Base-by-base conservation (phyloP, 1,140 invertebrate genomes). In the Orchestia grillus region DNA sequence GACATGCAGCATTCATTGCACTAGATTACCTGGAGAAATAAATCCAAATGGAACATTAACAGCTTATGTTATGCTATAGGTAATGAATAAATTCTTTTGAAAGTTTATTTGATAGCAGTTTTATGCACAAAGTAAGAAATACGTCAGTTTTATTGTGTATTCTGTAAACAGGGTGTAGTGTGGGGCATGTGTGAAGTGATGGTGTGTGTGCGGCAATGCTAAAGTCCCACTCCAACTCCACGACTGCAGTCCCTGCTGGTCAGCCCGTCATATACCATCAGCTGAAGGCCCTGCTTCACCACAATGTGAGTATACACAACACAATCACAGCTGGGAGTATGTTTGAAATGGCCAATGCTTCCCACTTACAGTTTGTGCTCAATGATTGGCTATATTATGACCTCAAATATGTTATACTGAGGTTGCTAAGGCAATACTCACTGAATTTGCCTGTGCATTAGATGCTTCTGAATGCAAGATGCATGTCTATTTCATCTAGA, bases 171-270 rank as follows among this genome's bases (percentile, higher is more conserved):
- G 90, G 90, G 90, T 92, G 90, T 92, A 43, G 11, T 8, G 90
- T 92, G 90, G 90, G 90, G 90, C 90, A 92, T 43, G 90, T 42
- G 11, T 44, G n/a, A 41, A 92, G 41, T 92, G 90, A 92, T 92
- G 90, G 90, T 92, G 90, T 92, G 90, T 92, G 90, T 43, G 90
- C 90, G n/a, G 90, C 11, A 19, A 92, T 92, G 90, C 36, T 92
- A 92, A 92, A 92, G 44, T 44, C 90, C 44, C n/a, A 44, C 43
- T 43, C 41, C 41, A 92, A 92, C 41, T 44, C 90, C 15, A 92
- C 90, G 43, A 44, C 90, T 92, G 90, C 44, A 28, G 90, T 92
- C 42, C 19, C 90, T 44, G 43, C 19, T 36, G 44, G 44, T 44
- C 90, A 92, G 90, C 44, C 15, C 43, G 42, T 44, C n/a, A 44